Evolutionary conservation across 2,888 invertebrate species (phyloP), one percentile per base, ranked within the genome.

Genomic region (Ectemnius cavifrons): DNA sequence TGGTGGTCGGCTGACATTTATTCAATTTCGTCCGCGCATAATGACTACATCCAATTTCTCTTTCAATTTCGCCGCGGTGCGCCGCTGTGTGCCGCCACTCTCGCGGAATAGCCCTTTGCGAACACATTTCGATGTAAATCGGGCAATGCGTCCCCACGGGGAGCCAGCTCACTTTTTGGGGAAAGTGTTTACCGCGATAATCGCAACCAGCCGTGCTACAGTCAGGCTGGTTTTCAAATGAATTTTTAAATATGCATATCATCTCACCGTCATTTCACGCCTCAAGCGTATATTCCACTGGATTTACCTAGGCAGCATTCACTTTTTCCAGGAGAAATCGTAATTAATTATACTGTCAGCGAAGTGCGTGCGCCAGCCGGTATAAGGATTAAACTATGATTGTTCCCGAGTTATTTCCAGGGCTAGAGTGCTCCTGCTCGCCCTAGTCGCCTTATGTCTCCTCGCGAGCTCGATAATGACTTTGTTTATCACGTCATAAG

Each of bases 401-500:
- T 66, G 74, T 73, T 37, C 37, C 37, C 71, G 73, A 81, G 72
- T 73, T 85, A 66, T 70, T 60, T 85, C 75, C 68, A 67, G 69
- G n/a, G 37, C 37, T 37, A 37, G 37, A 37, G 59, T 58, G 20
- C 27, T 11, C 49, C 61, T 27, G 8, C 28, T 4, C 1, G 37
- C 27, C 23, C 46, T 18, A 14, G 16, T 63, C 59, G 49, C 86
- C 86, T 82, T 85, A 82, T 85, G 85, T 81, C 79, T 79, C 66
- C 37, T 73, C 69, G 1, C 52, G 62, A 62, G 16, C 13, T 64
- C 71, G 59, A 62, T 89, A 89, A 89, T 89, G 86, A 88, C 86
- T 89, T 89, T 89, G 89, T 89, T 89, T 88, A 86, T 85, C 76
- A 72, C 76, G 85, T 86, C 86, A 84, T 85, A 85, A 88, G 81